Conservation (phyloP, 2,888 invertebrate species). For the Philhelius pedissequus region DNA sequence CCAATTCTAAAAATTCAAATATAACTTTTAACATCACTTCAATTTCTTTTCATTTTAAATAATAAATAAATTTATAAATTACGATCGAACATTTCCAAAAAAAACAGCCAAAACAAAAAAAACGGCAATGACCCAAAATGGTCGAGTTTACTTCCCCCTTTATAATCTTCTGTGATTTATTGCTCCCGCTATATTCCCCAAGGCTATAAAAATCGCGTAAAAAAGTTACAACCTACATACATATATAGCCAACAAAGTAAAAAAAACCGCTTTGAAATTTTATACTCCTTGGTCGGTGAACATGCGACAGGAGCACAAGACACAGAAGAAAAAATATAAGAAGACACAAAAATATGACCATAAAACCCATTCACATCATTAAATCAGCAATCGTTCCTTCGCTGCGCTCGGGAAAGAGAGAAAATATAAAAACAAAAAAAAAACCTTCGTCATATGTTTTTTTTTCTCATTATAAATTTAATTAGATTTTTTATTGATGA, state of each 20-base stretch:
- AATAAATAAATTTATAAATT: not conserved
- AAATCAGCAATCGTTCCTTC: not conserved
- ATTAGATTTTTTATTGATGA: conserved; percentile 49
- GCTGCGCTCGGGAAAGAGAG: not conserved
- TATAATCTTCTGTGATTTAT: not conserved
- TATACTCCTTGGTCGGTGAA: not conserved
- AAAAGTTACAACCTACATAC: not conserved
- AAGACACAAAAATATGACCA: not conserved
- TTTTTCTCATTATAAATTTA: conserved; percentile 36
- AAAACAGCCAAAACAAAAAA: too few species aligned
- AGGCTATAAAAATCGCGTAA: conserved; percentile 6
- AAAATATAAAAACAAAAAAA: not conserved
- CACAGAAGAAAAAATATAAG: not conserved
- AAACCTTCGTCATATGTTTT: conserved; percentile 13
- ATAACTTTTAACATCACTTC: not conserved
- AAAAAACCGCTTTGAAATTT: not conserved
- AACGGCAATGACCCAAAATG: conserved; percentile 5
- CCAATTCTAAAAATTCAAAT: not conserved
- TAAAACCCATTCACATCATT: conserved; percentile 18
- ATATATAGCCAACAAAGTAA: not conserved
- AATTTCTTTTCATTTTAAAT: not conserved
- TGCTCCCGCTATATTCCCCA: not conserved
- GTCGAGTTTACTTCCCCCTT: not conserved
- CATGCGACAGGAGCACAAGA: not conserved
- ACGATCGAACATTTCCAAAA: not conserved